A percentile compares a stretch with the other conserved stretches of the same genome.
Evolutionary conservation across 2,888 invertebrate genomes (phyloP).

Genomic region (Tetragnatha montana): DNA sequence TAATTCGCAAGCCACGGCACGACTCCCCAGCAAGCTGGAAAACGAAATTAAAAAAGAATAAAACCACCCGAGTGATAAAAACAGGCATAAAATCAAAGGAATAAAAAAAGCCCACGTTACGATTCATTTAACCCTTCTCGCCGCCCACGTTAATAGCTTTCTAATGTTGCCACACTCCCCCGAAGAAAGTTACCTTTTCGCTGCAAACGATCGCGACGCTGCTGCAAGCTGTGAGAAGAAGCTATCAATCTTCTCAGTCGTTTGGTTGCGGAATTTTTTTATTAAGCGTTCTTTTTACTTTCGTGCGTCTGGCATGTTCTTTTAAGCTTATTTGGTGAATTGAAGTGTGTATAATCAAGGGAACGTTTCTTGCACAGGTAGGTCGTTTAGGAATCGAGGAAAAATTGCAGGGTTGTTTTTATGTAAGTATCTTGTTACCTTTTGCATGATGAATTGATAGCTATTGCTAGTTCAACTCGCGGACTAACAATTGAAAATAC

Average conservation of each 20-base stretch:
- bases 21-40: background rate
- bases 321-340: constrained; percentile 35
- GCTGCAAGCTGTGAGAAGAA: constrained; percentile 55
- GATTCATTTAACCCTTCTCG: constrained; percentile 64
- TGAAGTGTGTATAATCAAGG: constrained; percentile 51
- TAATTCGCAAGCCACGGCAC: background rate
- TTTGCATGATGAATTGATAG: background rate
- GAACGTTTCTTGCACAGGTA: constrained; percentile 15
- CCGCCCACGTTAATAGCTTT: constrained; percentile 62
- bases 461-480: too few species aligned
- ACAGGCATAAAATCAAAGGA: background rate
- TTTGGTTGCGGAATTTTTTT: constrained; percentile 23
- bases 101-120: constrained; percentile 34
- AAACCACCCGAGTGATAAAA: background rate
- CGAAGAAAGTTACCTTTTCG: constrained; percentile 29
- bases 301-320: background rate
- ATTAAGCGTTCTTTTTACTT: constrained; percentile 3
- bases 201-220: constrained; percentile 18
- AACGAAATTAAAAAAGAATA: background rate
- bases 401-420: constrained; percentile 18
- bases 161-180: constrained; percentile 55
- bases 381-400: constrained; percentile 31
- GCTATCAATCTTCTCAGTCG: constrained; percentile 56
- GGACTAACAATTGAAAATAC: too few species aligned
- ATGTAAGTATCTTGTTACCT: background rate